Evolutionary conservation across 1,140 invertebrate genomes (phyloP).

Genomic region (Bombus fervidus): DNA sequence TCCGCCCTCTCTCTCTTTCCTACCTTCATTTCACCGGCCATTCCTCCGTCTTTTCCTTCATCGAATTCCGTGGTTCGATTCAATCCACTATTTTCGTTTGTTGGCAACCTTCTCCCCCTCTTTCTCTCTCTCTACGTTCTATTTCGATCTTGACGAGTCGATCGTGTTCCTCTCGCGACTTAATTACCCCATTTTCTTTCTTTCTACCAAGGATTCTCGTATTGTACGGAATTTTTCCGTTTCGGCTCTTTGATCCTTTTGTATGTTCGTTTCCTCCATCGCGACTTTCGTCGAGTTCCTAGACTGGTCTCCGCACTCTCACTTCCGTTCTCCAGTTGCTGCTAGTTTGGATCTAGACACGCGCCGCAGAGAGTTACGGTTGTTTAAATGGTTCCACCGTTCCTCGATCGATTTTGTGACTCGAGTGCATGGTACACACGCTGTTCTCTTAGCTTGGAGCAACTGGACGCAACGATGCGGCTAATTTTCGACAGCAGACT

Average conservation of each 20-base stretch:
- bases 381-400: conserved; percentile 25
- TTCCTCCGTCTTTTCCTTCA: neutral
- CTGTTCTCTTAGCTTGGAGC: too few species aligned
- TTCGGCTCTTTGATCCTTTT: neutral
- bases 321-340: neutral
- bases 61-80: neutral
- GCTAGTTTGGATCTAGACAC: neutral
- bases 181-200: conserved; percentile 8
- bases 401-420: conserved; percentile 39
- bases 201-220: neutral
- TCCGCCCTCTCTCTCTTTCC: neutral
- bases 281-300: neutral
- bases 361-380: neutral
- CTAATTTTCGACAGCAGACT: neutral
- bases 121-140: neutral
- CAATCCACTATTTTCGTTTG: neutral
- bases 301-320: neutral
- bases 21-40: neutral
- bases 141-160: neutral
- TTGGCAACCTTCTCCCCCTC: neutral
- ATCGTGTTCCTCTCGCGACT: conserved; percentile 6
- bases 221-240: neutral
- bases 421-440: conserved; percentile 10
- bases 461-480: neutral
- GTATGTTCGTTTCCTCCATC: neutral